phyloP scores from a whole-genome alignment of 1,140 invertebrate species.

The Scaptomyza montana region DNA sequence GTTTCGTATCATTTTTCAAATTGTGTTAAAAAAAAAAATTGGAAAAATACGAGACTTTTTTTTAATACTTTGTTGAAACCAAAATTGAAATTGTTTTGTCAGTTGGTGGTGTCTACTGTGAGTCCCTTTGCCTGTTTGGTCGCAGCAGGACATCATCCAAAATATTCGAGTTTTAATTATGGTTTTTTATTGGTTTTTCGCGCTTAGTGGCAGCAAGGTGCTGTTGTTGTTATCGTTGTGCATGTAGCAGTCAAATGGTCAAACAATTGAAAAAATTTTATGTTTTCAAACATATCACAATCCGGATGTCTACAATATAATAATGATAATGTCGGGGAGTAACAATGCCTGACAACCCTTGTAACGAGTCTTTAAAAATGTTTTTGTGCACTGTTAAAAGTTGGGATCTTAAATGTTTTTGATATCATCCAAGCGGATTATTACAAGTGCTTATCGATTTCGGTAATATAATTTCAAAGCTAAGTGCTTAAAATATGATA shows the following conservation, averaged over 20 bases:
- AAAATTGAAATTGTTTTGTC: constrained; percentile 82
- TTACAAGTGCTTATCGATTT: constrained; percentile 61
- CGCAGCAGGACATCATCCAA: constrained; percentile 72
- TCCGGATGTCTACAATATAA: constrained; percentile 9
- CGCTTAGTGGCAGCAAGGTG: constrained; percentile 59
- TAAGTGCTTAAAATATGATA: constrained; percentile 18
- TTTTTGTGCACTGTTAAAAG: constrained; percentile 8
- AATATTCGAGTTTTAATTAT: constrained; percentile 80
- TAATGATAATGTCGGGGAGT: constrained; percentile 27
- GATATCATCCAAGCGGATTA: constrained; percentile 54
- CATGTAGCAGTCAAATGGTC: constrained; percentile 42
- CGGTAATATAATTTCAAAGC: constrained; percentile 31
- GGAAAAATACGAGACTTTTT: constrained; percentile 40
- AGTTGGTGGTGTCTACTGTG: constrained; percentile 58
- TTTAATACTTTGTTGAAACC: constrained; percentile 52
- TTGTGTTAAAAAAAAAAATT: constrained; percentile 57
- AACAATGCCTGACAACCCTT: constrained; percentile 53
- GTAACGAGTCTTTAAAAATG: constrained; percentile 59
- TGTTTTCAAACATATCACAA: constrained; percentile 42
- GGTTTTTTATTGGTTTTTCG: constrained; percentile 75
- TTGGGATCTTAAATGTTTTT: constrained; percentile 10
- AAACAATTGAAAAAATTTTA: constrained; percentile 75
- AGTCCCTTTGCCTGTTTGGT: constrained; percentile 30
- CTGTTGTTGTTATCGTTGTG: constrained; percentile 6
- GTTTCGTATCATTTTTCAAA: constrained; percentile 82